Evolutionary conservation across 2,888 invertebrate species (phyloP).

Genomic region (Clunio marinus): DNA sequence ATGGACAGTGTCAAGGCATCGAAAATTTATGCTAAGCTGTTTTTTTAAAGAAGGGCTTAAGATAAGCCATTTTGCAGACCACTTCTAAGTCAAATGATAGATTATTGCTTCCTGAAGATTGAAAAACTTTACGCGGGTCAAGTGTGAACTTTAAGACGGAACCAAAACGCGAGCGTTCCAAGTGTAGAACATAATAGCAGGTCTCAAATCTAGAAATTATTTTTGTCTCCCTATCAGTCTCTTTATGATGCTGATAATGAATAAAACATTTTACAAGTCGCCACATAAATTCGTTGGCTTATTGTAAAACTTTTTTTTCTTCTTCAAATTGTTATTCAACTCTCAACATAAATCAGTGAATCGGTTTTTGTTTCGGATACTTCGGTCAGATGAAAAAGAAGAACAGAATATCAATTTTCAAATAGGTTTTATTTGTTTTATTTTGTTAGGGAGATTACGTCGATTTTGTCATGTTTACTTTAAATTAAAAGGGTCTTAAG

Average conservation of each 20-base stretch:
- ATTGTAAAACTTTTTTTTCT: background rate
- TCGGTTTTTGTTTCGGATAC: conserved; percentile 5
- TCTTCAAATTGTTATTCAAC: background rate
- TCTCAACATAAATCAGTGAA: conserved; percentile 8
- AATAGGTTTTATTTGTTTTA: background rate
- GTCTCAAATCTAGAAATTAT: too few species aligned
- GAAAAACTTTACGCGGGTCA: too few species aligned
- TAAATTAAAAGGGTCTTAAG: too few species aligned
- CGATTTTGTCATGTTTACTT: too few species aligned
- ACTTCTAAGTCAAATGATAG: too few species aligned
- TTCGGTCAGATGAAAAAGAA: conserved; percentile 1
- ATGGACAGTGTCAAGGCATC: conserved; percentile 3
- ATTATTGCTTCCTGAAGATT: conserved; percentile 3
- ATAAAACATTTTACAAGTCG: conserved; percentile 17
- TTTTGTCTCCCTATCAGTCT: too few species aligned
- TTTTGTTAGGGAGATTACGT: too few species aligned
- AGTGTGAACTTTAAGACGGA: too few species aligned
- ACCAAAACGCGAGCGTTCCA: too few species aligned
- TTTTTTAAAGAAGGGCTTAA: background rate
- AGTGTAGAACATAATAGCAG: too few species aligned
- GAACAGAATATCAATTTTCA: conserved; percentile 18
- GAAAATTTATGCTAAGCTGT: conserved; percentile 7
- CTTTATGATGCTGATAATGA: too few species aligned
- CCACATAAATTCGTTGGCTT: background rate
- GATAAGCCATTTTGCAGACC: conserved; percentile 1